Percentiles rank a stretch among this genome's conserved stretches.
phyloP scores from a whole-genome alignment of 2,797 vertebrate species.

The Sebastolobus alascanus region DNA sequence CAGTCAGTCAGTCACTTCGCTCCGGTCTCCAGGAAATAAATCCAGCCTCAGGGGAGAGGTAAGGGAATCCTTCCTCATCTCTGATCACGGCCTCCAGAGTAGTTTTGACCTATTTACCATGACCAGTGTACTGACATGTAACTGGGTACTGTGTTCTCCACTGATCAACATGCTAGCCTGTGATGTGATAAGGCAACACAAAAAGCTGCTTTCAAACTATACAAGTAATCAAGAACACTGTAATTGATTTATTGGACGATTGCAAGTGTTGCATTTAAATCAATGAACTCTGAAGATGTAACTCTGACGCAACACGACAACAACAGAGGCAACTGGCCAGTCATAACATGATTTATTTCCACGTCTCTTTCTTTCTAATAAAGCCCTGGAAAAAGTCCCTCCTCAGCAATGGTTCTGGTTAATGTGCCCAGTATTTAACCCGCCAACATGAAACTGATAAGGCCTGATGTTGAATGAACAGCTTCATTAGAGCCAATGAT shows the following conservation, averaged over 20 bases:
- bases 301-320: neutral
- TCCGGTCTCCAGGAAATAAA: neutral
- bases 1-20: neutral
- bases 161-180: neutral
- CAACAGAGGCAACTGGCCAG: neutral
- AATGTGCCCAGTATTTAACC: slow-evolving; percentile 47
- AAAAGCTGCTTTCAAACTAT: neutral
- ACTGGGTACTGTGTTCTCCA: neutral
- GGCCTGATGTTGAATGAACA: slow-evolving; percentile 46
- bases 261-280: neutral
- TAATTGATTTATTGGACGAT: neutral
- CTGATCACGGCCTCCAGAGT: neutral
- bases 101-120: neutral
- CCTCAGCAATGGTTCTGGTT: slow-evolving; percentile 4
- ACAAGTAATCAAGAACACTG: neutral
- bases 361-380: slow-evolving; percentile 5
- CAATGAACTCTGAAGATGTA: neutral
- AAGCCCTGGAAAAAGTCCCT: neutral
- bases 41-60: neutral
- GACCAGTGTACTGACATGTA: neutral
- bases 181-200: neutral
- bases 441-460: slow-evolving; percentile 19
- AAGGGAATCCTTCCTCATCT: neutral
- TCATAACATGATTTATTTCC: neutral
- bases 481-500: slow-evolving; percentile 63